Evolutionary conservation across 2,113 vertebrate species (phyloP).

Genomic region (Lophius piscatorius): DNA sequence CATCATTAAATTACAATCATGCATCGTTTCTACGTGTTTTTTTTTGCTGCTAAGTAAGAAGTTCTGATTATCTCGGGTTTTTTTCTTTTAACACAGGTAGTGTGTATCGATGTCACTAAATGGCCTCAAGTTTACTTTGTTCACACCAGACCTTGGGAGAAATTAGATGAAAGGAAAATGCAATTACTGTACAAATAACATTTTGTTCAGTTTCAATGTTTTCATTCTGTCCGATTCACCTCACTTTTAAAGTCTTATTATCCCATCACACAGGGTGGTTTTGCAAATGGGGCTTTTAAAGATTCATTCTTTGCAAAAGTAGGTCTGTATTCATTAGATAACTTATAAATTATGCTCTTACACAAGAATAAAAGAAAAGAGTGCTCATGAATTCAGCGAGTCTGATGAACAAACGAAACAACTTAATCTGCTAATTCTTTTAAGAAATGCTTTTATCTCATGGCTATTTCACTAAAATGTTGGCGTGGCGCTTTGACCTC

Average conservation of each 20-base stretch:
- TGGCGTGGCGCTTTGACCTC: no score
- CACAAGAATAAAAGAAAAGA: no score
- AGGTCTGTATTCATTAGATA: no score
- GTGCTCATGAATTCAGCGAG: no score
- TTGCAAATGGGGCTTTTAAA: conserved; percentile 13
- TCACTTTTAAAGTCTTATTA: conserved; percentile 16
- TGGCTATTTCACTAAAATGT: no score
- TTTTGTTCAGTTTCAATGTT: conserved; percentile 23
- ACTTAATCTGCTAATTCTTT: no score
- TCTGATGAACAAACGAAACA: no score
- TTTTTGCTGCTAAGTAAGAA: neutral
- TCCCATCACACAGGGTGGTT: conserved; percentile 14
- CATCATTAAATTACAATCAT: neutral
- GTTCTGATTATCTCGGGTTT: neutral
- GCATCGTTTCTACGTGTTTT: neutral
- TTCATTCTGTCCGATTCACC: conserved; percentile 34
- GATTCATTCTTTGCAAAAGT: no score
- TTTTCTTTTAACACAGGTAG: conserved; percentile 6
- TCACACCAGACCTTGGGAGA: conserved; percentile 23
- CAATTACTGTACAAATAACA: conserved; percentile 17
- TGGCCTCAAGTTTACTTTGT: conserved; percentile 27
- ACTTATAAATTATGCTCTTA: no score
- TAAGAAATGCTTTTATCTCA: no score
- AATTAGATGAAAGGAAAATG: conserved; percentile 19
- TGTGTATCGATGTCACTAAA: conserved; percentile 1